Evolutionary conservation across 2,113 vertebrate species (phyloP).

Genomic region (Brachyistius frenatus): DNA sequence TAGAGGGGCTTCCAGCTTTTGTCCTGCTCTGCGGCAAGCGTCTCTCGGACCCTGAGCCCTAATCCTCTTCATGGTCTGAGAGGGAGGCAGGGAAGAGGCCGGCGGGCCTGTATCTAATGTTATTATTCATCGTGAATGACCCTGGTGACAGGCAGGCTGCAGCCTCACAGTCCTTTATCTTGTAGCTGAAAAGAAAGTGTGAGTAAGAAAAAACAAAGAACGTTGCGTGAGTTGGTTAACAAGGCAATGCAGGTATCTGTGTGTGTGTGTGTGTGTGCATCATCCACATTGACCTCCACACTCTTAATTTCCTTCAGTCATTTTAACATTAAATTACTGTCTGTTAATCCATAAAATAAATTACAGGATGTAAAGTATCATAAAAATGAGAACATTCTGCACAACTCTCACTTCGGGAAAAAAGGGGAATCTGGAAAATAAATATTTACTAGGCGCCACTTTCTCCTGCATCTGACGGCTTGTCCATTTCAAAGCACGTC

Average conservation of each 20-base stretch:
- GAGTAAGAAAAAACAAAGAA: background rate
- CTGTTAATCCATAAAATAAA: constrained; percentile 17
- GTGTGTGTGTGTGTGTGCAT: background rate
- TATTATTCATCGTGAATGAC: constrained; percentile 56
- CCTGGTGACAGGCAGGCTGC: constrained; percentile 20
- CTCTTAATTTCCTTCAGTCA: background rate
- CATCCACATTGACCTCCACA: constrained; percentile 9
- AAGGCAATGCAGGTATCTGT: background rate
- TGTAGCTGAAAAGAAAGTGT: background rate
- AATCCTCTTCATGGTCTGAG: constrained; percentile 43
- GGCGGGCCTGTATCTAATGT: constrained; percentile 34
- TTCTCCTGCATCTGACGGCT: constrained; percentile 23
- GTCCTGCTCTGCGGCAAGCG: constrained; percentile 26
- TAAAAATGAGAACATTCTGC: constrained; percentile 19
- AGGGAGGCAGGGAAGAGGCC: background rate
- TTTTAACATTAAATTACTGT: constrained; percentile 35
- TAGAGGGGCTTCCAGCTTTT: constrained; percentile 38
- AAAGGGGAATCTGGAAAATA: background rate
- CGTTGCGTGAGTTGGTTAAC: background rate
- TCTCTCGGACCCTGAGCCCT: constrained; percentile 40
- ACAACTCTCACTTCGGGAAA: constrained; percentile 18
- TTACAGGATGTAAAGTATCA: background rate
- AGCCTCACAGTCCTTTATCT: constrained; percentile 25
- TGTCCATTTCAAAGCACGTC: constrained; percentile 39
- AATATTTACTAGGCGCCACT: constrained; percentile 5